Evolutionary conservation across 1,140 invertebrate genomes (phyloP).

Genomic region (Trachymyrmex septentrionalis): DNA sequence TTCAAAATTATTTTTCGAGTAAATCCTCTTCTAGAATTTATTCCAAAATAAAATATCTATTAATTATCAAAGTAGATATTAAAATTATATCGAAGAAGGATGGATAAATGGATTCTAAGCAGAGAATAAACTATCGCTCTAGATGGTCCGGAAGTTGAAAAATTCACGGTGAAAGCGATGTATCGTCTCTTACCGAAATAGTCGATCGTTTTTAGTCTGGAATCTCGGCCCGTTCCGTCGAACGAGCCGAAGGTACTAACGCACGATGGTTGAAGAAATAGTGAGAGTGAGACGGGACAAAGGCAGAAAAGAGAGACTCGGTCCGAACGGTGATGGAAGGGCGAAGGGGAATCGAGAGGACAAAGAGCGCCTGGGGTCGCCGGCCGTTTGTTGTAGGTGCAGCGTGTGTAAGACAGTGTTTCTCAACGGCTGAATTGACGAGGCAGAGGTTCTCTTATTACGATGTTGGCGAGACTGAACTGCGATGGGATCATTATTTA

Average conservation of each 20-base stretch:
- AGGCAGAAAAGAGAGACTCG: constrained; percentile 53
- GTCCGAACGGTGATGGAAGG: not conserved
- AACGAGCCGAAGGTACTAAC: constrained; percentile 39
- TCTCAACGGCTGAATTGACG: constrained; percentile 37
- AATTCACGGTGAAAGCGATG: not conserved
- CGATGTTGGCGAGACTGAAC: not conserved
- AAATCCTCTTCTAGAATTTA: not conserved
- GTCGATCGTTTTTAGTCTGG: constrained; percentile 44
- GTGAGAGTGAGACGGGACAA: constrained; percentile 57
- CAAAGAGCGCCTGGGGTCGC: constrained; percentile 78
- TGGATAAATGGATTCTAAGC: not conserved
- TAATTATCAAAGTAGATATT: not conserved
- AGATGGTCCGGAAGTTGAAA: not conserved
- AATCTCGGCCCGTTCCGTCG: constrained; percentile 24
- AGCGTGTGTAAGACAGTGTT: constrained; percentile 67
- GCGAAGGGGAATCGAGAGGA: constrained; percentile 69
- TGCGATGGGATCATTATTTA: too few species aligned
- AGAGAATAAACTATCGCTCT: not conserved
- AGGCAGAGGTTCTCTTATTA: not conserved
- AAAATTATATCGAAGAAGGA: not conserved
- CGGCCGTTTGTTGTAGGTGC: constrained; percentile 78
- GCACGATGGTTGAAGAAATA: constrained; percentile 45
- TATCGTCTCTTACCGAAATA: constrained; percentile 21
- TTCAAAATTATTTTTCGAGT: not conserved
- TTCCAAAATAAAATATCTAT: not conserved